Conservation (phyloP, 2,888 invertebrate genomes). For the Caprella mutica region DNA sequence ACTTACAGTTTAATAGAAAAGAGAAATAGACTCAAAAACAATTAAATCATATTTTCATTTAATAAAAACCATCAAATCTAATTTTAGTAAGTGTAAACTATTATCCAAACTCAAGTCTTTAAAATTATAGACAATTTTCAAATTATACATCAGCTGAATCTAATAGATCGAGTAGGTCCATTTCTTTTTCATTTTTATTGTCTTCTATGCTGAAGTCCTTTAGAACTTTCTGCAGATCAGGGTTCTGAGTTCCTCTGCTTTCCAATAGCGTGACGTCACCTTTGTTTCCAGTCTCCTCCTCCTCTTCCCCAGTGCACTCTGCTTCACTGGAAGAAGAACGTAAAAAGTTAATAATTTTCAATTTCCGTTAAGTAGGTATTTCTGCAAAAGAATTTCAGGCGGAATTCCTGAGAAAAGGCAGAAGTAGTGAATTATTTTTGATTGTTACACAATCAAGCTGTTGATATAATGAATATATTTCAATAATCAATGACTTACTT, state of each 20-base stretch:
- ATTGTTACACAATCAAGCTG: background rate
- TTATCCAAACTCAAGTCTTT: too few relatives aligned
- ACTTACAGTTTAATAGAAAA: too few relatives aligned
- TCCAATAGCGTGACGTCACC: background rate
- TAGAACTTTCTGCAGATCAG: conserved; percentile 8
- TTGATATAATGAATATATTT: too few relatives aligned
- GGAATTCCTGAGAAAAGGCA: background rate
- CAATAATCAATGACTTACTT: background rate
- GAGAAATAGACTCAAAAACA: too few relatives aligned
- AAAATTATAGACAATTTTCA: too few relatives aligned
- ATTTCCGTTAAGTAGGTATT: background rate
- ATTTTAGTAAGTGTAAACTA: too few relatives aligned
- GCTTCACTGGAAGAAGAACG: background rate
- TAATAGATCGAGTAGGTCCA: conserved; percentile 4
- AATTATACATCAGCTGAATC: too few relatives aligned
- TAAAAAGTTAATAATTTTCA: too few relatives aligned
- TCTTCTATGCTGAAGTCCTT: conserved; percentile 6
- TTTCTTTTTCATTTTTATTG: background rate
- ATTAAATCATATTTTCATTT: too few relatives aligned
- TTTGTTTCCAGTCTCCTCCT: background rate
- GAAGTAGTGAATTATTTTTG: background rate
- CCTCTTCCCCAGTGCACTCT: background rate
- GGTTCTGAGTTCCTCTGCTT: background rate
- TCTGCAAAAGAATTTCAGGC: background rate
- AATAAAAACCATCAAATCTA: too few relatives aligned